Percentiles rank a stretch among this genome's conserved stretches.
phyloP scores from a whole-genome alignment of 92 coral and sea anemone species.

The Palythoa grandiflora region DNA sequence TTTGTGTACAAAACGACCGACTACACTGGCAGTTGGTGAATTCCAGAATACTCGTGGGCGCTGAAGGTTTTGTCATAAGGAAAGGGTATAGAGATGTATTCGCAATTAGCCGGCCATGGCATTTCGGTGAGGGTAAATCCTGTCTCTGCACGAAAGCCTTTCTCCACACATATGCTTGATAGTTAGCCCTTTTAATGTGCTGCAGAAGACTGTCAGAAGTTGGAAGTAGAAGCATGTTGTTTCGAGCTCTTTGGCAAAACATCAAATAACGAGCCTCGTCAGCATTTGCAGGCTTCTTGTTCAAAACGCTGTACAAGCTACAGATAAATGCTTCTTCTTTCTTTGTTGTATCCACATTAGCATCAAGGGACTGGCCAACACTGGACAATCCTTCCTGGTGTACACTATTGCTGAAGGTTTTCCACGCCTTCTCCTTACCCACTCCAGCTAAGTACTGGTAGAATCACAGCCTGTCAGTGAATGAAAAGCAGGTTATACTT shows the following conservation, averaged over 20 bases:
- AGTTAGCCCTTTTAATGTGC: background rate
- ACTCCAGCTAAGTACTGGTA: background rate
- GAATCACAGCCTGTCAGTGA: too few relatives aligned
- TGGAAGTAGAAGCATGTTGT: background rate
- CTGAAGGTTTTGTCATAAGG: too few relatives aligned
- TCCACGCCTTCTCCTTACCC: background rate
- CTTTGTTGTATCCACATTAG: slow-evolving; percentile 1
- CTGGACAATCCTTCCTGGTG: too few relatives aligned
- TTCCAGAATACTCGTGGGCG: slow-evolving; percentile 14
- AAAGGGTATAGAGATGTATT: background rate
- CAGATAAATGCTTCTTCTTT: slow-evolving; percentile 28
- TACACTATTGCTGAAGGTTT: background rate
- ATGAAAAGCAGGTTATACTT: background rate
- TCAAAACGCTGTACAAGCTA: background rate
- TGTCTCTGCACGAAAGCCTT: background rate
- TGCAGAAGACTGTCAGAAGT: background rate
- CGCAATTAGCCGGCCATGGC: background rate
- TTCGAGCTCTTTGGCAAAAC: slow-evolving; percentile 27
- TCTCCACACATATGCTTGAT: too few relatives aligned
- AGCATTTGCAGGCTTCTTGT: background rate
- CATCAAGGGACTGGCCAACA: too few relatives aligned
- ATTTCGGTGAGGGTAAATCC: slow-evolving; percentile 13
- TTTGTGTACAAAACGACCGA: too few relatives aligned
- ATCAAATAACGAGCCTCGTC: background rate
- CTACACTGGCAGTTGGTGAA: background rate